Evolutionary conservation across 2,113 vertebrate genomes (phyloP).

Genomic region (Callipepla squamata): DNA sequence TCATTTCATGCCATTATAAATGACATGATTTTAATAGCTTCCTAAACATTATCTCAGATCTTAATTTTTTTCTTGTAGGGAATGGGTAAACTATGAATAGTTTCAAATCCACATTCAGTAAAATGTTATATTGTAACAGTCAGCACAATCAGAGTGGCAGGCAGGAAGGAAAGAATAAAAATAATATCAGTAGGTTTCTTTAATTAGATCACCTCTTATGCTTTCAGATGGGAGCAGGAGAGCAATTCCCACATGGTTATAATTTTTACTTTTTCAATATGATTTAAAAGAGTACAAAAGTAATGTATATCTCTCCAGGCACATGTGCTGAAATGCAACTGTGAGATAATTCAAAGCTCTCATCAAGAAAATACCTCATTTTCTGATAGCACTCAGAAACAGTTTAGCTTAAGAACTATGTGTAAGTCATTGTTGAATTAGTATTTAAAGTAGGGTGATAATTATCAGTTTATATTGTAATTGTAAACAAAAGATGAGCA

Average conservation of each 20-base stretch:
- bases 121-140: neutral
- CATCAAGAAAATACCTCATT: neutral
- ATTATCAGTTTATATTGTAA: neutral
- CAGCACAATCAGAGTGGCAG: neutral
- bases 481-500: neutral
- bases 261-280: neutral
- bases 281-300: conserved; percentile 5
- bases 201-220: conserved; percentile 11
- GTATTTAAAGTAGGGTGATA: neutral
- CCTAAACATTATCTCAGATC: neutral
- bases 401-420: neutral
- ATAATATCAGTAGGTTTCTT: neutral
- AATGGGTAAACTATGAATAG: neutral
- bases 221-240: conserved; percentile 30
- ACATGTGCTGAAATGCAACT: neutral
- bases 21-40: neutral
- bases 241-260: conserved; percentile 11
- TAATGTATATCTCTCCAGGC: neutral
- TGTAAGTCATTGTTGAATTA: neutral
- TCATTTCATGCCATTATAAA: neutral
- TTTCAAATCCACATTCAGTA: neutral
- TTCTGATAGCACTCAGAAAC: neutral
- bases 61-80: neutral
- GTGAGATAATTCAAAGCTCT: neutral
- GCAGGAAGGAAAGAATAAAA: conserved; percentile 26